Evolutionary conservation across 2,797 vertebrate species (phyloP), one percentile per base, ranked within the genome.

Genomic region (Micrastur ruficollis): DNA sequence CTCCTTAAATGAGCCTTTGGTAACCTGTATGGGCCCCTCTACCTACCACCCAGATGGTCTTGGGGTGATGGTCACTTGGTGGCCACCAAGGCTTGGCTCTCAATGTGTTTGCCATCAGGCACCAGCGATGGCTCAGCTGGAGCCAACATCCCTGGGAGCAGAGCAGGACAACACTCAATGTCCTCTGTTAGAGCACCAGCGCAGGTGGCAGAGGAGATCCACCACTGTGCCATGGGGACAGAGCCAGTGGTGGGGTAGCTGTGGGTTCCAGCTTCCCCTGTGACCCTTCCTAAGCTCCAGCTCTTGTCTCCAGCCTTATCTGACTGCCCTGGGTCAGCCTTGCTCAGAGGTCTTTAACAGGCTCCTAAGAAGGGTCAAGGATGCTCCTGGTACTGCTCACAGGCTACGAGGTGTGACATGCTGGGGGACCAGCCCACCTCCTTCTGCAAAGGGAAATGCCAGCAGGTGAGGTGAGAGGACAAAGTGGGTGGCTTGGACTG

Each of bases 361-460:
- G 31, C 31, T 44, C 47, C 53, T 14, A 12, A 32, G 62, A n/a
- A 36, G 38, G 19, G 12, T 16, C 16, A 20, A 55, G 25, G 75
- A 9, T 29, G 61, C 7, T 75, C 40, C 36, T 11, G 68, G 14
- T 49, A 25, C 2, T 9, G 9, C 19, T 34, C 2, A 2, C 0
- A 3, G 40, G 22, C 27, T 27, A 2, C 0, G 1, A 71, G 23
- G 20, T 52, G 74, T 18, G 53, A 61, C 27, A 34, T 44, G 44
- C 44, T 44, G 44, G 44, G 44, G 9, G 12, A 10, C 26, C 1
- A 3, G 25, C 40, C 32, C 56, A 12, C 11, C 36, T 61, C 31
- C 19, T 8, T 34, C 18, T 3, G 7, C 0, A 0, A 20, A 29
- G 52, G 42, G 26, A 32, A 40, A 31, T 1, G 3, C 13, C 10